Conservation (phyloP, 1,140 invertebrate species). For the Holotrichia oblita region DNA sequence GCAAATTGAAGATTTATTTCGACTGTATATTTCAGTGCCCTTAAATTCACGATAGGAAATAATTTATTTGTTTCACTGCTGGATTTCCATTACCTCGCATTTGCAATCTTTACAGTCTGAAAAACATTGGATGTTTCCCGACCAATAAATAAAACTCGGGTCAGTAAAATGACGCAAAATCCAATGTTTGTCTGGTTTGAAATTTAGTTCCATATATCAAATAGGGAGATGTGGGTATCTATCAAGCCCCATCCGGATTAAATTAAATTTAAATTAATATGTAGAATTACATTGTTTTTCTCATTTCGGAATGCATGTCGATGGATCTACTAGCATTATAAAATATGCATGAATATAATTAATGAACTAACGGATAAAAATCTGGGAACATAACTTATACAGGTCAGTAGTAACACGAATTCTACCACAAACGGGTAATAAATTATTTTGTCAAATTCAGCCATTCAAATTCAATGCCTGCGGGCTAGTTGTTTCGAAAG, state of each 20-base stretch:
- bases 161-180: conserved; percentile 10
- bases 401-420: conserved; percentile 21
- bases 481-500: too few species aligned
- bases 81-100: neutral
- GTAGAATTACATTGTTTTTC: conserved; percentile 33
- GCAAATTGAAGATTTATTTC: too few species aligned
- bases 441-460: conserved; percentile 28
- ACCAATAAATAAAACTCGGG: conserved; percentile 25
- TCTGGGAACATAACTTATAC: neutral
- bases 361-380: conserved; percentile 33
- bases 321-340: neutral
- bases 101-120: conserved; percentile 27
- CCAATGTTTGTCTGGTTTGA: conserved; percentile 24
- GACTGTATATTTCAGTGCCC: too few species aligned
- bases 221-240: neutral
- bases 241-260: neutral
- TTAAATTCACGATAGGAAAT: neutral
- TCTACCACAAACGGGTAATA: neutral
- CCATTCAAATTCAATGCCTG: neutral
- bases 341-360: conserved; percentile 39
- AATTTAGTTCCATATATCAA: conserved; percentile 31
- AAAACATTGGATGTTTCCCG: conserved; percentile 31
- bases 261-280: conserved; percentile 40
- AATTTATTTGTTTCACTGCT: conserved; percentile 24
- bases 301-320: neutral